Evolutionary conservation across 2,113 vertebrate genomes (phyloP).

Genomic region (Anoplopoma fimbria): DNA sequence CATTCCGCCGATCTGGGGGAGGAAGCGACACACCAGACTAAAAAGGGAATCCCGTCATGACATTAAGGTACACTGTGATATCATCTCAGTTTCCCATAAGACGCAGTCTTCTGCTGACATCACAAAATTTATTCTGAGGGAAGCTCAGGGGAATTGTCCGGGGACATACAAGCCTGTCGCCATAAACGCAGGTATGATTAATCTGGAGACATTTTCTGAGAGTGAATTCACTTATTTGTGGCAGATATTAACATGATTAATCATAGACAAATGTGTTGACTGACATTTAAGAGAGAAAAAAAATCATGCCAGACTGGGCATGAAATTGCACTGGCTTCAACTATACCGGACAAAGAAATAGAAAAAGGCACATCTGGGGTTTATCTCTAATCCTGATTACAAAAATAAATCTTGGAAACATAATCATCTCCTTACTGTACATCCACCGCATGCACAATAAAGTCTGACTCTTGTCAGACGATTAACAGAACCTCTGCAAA

Average conservation of each 20-base stretch:
- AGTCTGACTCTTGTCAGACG: background rate
- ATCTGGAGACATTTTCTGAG: conserved; percentile 26
- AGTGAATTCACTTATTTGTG: conserved; percentile 9
- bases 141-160: conserved; percentile 30
- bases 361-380: background rate
- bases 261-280: background rate
- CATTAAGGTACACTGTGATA: conserved; percentile 25
- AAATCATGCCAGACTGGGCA: too few species aligned
- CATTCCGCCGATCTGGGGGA: conserved; percentile 53
- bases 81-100: conserved; percentile 65
- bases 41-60: conserved; percentile 69
- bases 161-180: conserved; percentile 12
- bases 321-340: background rate
- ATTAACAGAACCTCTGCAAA: conserved; percentile 10
- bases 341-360: background rate
- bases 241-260: conserved; percentile 9
- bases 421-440: background rate
- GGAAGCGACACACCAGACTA: conserved; percentile 33
- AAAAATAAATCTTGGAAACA: background rate
- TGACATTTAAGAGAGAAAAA: background rate
- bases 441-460: background rate
- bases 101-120: conserved; percentile 37
- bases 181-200: conserved; percentile 36
- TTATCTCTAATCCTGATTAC: background rate
- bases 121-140: conserved; percentile 25